Conservation (phyloP, 2,113 vertebrate genomes). For the Onychostruthus taczanowskii region DNA sequence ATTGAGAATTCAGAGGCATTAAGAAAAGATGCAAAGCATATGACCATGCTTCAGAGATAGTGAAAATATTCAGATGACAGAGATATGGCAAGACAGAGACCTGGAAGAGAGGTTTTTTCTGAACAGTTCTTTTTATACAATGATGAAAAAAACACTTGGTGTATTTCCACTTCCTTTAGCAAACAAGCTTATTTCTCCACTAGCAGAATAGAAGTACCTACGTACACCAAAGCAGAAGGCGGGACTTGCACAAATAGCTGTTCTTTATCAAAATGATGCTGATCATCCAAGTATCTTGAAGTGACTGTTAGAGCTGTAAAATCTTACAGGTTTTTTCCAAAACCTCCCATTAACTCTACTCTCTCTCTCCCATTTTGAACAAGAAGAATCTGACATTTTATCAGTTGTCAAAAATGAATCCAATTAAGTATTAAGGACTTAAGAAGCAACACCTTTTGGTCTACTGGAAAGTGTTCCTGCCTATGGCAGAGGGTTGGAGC, state of each 20-base stretch:
- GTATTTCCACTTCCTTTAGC: neutral
- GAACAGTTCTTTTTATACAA: neutral
- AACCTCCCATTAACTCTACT: neutral
- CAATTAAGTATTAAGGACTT: neutral
- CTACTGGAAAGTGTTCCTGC: neutral
- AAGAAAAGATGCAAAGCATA: neutral
- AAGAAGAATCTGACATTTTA: neutral
- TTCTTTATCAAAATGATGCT: neutral
- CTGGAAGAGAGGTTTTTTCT: neutral
- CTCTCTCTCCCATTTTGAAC: neutral
- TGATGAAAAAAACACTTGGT: fast-evolving
- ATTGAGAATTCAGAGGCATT: neutral
- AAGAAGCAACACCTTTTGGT: neutral
- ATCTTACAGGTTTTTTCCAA: neutral
- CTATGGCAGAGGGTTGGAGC: fast-evolving
- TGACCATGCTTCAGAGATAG: neutral
- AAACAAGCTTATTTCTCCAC: neutral
- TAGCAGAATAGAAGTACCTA: neutral
- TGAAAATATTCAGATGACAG: neutral
- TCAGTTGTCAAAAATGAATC: neutral
- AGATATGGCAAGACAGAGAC: neutral
- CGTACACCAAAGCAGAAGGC: neutral
- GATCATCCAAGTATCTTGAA: neutral
- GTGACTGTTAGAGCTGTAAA: neutral
- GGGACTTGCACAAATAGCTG: neutral